Percentiles rank a stretch among this genome's conserved stretches.
Evolutionary conservation across 2,888 invertebrate species (phyloP).

Genomic region (Nomada ruficornis): DNA sequence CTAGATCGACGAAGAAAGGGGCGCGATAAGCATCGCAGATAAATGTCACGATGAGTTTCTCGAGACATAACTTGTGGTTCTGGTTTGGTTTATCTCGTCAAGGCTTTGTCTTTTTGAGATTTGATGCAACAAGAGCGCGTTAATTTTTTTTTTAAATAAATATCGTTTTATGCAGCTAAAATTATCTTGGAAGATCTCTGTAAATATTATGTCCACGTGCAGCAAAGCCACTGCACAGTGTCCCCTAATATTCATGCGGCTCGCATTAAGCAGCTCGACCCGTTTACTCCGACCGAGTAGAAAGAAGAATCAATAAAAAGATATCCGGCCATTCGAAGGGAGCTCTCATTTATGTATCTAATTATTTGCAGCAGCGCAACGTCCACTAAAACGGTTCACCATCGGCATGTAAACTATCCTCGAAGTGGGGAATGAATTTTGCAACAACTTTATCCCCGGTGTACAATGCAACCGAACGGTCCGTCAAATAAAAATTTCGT

Average conservation of each 20-base stretch:
- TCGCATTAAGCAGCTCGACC: constrained; percentile 8
- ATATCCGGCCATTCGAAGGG: background rate
- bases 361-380: background rate
- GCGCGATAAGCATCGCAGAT: constrained; percentile 2
- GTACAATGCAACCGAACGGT: background rate
- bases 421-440: background rate
- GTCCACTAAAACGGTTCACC: background rate
- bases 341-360: background rate
- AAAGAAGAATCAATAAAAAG: background rate
- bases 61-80: background rate
- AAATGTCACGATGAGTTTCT: background rate
- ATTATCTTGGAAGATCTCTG: background rate
- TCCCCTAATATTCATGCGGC: background rate
- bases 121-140: no score
- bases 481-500: background rate
- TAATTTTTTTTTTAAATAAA: no score
- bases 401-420: no score
- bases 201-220: background rate
- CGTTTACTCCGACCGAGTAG: constrained; percentile 1
- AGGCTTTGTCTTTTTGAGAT: no score
- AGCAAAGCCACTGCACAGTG: background rate
- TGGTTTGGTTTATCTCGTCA: no score
- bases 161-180: no score
- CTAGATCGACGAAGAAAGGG: constrained; percentile 20
- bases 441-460: background rate